Percentiles rank a stretch among this genome's conserved stretches.
Conservation (phyloP, 2,888 invertebrate species). For the Exocentrus adspersus region DNA sequence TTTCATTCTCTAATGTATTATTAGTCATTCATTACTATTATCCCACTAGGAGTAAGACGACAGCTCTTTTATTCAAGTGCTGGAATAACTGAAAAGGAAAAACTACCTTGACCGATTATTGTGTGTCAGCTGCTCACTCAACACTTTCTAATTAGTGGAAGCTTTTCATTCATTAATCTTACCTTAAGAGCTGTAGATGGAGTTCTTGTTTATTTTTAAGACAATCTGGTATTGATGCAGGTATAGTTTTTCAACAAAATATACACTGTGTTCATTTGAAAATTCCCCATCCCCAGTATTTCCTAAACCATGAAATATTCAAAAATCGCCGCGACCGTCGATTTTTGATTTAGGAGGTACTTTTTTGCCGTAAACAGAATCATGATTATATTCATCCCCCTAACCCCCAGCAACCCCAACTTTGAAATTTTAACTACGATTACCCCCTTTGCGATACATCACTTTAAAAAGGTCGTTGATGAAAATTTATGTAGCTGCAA, state of each 20-base stretch:
- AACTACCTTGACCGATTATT: conserved; percentile 2
- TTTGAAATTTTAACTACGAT: too few species aligned
- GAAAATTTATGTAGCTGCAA: too few species aligned
- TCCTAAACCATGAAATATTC: too few species aligned
- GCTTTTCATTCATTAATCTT: background rate
- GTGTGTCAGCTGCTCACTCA: conserved; percentile 11
- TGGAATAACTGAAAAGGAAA: conserved; percentile 11
- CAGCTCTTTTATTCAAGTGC: background rate
- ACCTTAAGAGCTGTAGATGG: background rate
- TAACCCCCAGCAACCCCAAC: too few species aligned
- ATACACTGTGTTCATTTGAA: background rate
- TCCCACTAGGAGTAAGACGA: background rate
- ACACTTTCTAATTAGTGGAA: conserved; percentile 11
- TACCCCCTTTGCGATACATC: too few species aligned
- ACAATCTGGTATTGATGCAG: background rate
- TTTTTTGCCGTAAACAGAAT: too few species aligned
- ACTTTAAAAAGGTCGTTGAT: too few species aligned
- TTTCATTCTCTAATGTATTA: conserved; percentile 18
- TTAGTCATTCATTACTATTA: too few species aligned
- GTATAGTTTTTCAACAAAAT: background rate
- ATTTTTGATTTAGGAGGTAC: too few species aligned
- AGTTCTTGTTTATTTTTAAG: background rate
- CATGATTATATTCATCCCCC: too few species aligned
- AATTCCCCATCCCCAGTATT: too few species aligned
- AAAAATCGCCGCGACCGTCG: too few species aligned